Conservation (phyloP, 2,113 vertebrate genomes). For the Ifrita kowaldi region DNA sequence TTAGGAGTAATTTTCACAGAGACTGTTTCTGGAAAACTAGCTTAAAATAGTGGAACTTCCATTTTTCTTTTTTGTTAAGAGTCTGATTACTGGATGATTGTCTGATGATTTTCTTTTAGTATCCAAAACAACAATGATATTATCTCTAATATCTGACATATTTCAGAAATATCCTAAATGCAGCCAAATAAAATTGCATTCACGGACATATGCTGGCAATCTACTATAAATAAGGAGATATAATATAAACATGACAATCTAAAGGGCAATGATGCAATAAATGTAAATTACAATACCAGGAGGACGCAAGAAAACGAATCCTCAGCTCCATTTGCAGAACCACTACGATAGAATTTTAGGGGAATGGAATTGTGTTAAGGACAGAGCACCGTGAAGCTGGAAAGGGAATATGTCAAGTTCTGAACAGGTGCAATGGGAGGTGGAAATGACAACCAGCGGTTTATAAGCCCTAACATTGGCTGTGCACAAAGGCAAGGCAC, state of each 20-base stretch:
- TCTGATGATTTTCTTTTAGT: conserved; percentile 4
- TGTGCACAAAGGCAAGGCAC: not conserved
- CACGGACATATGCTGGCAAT: not conserved
- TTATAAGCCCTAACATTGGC: not conserved
- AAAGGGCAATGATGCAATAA: not conserved
- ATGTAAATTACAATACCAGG: not conserved
- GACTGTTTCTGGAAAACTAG: conserved; percentile 47
- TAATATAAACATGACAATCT: not conserved
- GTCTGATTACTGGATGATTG: conserved; percentile 2
- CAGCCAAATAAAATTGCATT: conserved; percentile 33
- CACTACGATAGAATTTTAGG: not conserved
- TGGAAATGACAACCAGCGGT: not conserved
- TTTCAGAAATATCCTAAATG: conserved; percentile 33
- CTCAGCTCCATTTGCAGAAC: not conserved
- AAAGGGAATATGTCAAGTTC: not conserved
- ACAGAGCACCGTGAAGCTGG: not conserved
- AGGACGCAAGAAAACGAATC: not conserved
- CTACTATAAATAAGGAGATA: not conserved
- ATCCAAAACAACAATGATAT: conserved; percentile 11
- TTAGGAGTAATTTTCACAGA: conserved; percentile 62
- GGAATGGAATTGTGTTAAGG: not conserved
- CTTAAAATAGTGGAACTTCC: conserved; percentile 1
- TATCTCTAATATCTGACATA: not conserved
- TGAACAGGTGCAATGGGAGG: not conserved
- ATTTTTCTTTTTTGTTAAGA: not conserved